These are phyloP conservation scores for Pelobates cultripes DNA, from an alignment of 2,797 vertebrate genomes.

Conservation along the genomic window DNA sequence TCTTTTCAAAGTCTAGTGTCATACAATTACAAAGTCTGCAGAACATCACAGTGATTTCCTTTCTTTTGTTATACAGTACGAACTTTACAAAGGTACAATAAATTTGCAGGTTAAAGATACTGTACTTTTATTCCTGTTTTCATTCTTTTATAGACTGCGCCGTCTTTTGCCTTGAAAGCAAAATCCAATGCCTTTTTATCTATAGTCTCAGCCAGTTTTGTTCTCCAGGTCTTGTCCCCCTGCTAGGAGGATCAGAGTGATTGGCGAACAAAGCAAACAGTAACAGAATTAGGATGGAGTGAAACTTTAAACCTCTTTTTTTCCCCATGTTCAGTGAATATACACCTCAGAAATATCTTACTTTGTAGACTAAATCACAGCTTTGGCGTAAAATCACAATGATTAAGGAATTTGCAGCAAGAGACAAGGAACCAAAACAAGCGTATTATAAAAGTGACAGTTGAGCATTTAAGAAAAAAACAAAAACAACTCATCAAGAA, in stretches of 20 bases:
- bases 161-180: constrained; percentile 73
- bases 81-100: constrained; percentile 76
- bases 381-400: constrained; percentile 60
- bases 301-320: constrained; percentile 62
- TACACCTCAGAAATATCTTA: constrained; percentile 57
- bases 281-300: constrained; percentile 70
- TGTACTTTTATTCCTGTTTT: constrained; percentile 73
- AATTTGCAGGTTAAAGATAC: constrained; percentile 74
- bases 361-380: constrained; percentile 59
- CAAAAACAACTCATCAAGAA: too few species aligned
- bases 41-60: constrained; percentile 63
- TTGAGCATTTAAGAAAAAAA: background rate
- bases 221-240: constrained; percentile 74
- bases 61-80: constrained; percentile 58
- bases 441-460: background rate
- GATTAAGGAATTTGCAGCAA: constrained; percentile 59
- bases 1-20: constrained; percentile 66
- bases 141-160: constrained; percentile 73
- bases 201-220: constrained; percentile 75
- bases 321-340: constrained; percentile 58
- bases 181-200: constrained; percentile 76
- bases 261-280: constrained; percentile 77
- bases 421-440: constrained; percentile 11
- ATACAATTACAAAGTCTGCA: constrained; percentile 71
- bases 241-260: constrained; percentile 79